Conservation (phyloP, 2,113 vertebrate genomes). For the Chauna torquata region DNA sequence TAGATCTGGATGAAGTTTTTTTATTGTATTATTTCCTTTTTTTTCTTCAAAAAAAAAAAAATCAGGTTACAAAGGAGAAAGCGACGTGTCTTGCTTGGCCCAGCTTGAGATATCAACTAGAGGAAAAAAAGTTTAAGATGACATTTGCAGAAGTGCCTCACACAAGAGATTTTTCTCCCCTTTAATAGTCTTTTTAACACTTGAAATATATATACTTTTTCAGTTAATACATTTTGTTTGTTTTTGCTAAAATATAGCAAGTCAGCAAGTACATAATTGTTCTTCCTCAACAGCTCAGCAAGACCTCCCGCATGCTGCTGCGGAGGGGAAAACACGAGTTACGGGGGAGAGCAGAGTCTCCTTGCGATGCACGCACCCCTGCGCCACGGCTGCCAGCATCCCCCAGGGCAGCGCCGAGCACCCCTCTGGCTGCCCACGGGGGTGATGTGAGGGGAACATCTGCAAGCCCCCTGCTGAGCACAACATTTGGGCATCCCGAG, state of each 20-base stretch:
- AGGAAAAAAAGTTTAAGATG: conserved; percentile 34
- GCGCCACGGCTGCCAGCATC: not conserved
- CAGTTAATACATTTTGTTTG: conserved; percentile 49
- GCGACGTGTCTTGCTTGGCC: conserved; percentile 50
- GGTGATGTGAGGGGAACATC: not conserved
- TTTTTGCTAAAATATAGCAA: conserved; percentile 82
- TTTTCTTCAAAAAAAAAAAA: not conserved
- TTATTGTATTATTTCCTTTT: conserved; percentile 31
- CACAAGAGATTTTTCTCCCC: conserved; percentile 17
- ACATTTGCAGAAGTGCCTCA: conserved; percentile 54
- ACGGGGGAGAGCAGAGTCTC: not conserved
- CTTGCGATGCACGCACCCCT: not conserved
- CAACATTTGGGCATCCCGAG: not conserved
- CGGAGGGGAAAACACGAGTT: not conserved
- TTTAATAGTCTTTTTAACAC: conserved; percentile 19
- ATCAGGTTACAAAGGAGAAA: conserved; percentile 70
- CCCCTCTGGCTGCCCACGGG: not conserved
- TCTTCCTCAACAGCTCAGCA: conserved; percentile 6
- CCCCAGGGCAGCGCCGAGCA: not conserved
- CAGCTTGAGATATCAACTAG: conserved; percentile 24
- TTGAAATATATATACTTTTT: conserved; percentile 35
- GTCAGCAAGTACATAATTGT: conserved; percentile 65
- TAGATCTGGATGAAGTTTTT: conserved; percentile 27
- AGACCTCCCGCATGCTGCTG: not conserved
- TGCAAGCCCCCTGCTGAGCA: not conserved